Evolutionary conservation across 2,888 invertebrate species (phyloP), one percentile per base, ranked within the genome.

Genomic region (Eustalomyia histrio): DNA sequence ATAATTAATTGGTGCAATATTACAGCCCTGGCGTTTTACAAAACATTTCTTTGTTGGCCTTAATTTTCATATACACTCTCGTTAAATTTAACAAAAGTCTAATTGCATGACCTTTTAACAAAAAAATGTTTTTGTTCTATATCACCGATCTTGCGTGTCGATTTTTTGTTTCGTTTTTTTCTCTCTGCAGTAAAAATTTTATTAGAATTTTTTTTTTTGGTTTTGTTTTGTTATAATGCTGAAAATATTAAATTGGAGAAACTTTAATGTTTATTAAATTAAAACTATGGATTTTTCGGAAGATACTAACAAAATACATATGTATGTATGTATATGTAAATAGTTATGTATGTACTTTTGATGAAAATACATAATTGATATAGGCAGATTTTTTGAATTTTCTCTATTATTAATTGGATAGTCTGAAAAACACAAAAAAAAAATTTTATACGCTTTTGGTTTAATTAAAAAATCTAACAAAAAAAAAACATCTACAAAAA

Each of bases 71-170:
- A 29, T 18, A 43, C 35, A 69, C 57, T 58, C 69, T 60, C 17
- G 53, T 17, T 55, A n/a, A 53, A 57, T 33, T 6, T 61, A 74
- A 65, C 35, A 24, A 76, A 63, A 57, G 17, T 53, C 63, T 21
- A 69, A 57, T 21, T 74, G 21, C 39, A 55, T 74, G 57, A 29
- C 33, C 39, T 53, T 72, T 68, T 83, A 86, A 85, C 88, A 88
- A 89, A 89, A 87, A 88, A 88, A 88, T 88, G 88, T 85, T 85
- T 63, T 67, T 78, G 67, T 63, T 74, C 68, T 67, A 68, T 63
- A 81, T 58, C 87, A 86, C 88, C 88, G 87, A 85, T 88, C 87
- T 88, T 89, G 88, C 88, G 88, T 88, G 88, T 88, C 88, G 88
- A 89, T 87, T 88, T 88, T 87, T 88, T 87, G 87, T 80, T 79